Evolutionary conservation across 2,113 vertebrate genomes (phyloP).

Genomic region (Cyprinodon variegatus): DNA sequence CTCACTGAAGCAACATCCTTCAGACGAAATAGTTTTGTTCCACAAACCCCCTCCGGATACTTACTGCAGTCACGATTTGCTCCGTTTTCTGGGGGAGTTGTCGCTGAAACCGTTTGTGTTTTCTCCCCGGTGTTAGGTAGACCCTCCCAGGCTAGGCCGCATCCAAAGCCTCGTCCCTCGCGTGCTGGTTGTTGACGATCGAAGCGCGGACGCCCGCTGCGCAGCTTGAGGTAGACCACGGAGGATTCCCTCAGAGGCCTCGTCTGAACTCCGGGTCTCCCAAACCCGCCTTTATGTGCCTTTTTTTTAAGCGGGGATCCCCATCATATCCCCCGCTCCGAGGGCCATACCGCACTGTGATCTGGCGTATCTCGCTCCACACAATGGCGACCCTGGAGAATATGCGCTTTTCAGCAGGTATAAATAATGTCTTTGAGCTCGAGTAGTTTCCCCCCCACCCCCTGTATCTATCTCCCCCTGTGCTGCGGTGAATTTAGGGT

Average conservation of each 20-base stretch:
- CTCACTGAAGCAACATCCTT: not conserved
- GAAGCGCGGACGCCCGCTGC: conserved; percentile 39
- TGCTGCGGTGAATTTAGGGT: conserved; percentile 69
- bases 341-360: conserved; percentile 53
- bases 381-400: conserved; percentile 68
- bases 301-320: conserved; percentile 67
- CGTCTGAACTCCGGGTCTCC: conserved; percentile 69
- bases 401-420: conserved; percentile 53
- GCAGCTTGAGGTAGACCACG: conserved; percentile 52
- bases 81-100: conserved; percentile 53
- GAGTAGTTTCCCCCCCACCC: conserved; percentile 40
- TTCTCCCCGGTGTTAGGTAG: conserved; percentile 67
- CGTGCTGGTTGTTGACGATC: conserved; percentile 41
- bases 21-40: not conserved
- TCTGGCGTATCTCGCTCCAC: conserved; percentile 43
- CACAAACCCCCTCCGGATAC: conserved; percentile 29
- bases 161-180: conserved; percentile 74
- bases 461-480: conserved; percentile 53
- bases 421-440: conserved; percentile 49
- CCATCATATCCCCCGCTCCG: conserved; percentile 62
- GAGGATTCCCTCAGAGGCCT: conserved; percentile 75
- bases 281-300: conserved; percentile 65
- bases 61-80: conserved; percentile 53
- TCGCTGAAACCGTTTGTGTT: conserved; percentile 63
- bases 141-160: conserved; percentile 81